Percentiles rank a stretch among this genome's conserved stretches.
These are phyloP conservation scores for Onychostoma macrolepis DNA, from an alignment of 2,113 vertebrate species.

Conservation along the genomic window DNA sequence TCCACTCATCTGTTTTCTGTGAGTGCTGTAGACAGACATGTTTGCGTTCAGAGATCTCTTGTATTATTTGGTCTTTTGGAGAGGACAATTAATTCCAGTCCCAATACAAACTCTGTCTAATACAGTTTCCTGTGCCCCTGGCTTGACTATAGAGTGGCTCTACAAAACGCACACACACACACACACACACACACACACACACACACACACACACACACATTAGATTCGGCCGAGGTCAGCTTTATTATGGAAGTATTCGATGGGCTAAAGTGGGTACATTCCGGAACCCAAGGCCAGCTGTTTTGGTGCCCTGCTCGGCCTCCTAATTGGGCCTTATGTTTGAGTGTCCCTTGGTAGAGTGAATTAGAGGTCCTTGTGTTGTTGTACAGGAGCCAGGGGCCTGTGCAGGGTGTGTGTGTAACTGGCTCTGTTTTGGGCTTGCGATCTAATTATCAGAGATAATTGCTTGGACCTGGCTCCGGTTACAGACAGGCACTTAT, in stretches of 20 bases:
- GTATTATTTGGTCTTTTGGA: constrained; percentile 49
- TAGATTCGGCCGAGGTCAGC: constrained; percentile 51
- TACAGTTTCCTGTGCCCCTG: constrained; percentile 45
- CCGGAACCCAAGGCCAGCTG: constrained; percentile 65
- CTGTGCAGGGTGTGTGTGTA: constrained; percentile 37
- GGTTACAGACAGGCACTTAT: constrained; percentile 55
- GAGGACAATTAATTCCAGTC: constrained; percentile 54
- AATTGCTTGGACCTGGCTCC: constrained; percentile 63
- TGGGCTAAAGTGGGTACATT: constrained; percentile 62
- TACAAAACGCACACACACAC: constrained; percentile 29
- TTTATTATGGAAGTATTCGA: constrained; percentile 61
- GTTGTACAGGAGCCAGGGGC: constrained; percentile 45
- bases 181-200: not conserved
- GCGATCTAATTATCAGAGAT: constrained; percentile 62
- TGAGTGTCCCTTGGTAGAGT: constrained; percentile 60
- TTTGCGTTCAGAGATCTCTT: constrained; percentile 30
- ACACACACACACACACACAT: constrained; percentile 25
- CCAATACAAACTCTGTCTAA: constrained; percentile 33
- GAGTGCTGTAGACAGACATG: constrained; percentile 33
- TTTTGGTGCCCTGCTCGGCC: constrained; percentile 55
- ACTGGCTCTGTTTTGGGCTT: constrained; percentile 53
- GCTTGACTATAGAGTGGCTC: constrained; percentile 51
- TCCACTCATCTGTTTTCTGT: constrained; percentile 1
- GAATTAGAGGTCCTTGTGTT: constrained; percentile 61
- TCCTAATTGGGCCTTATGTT: constrained; percentile 60